Evolutionary conservation across 1,140 invertebrate species (phyloP), one percentile per base, ranked within the genome.

Genomic region (Macrotrachela quadricornifera): DNA sequence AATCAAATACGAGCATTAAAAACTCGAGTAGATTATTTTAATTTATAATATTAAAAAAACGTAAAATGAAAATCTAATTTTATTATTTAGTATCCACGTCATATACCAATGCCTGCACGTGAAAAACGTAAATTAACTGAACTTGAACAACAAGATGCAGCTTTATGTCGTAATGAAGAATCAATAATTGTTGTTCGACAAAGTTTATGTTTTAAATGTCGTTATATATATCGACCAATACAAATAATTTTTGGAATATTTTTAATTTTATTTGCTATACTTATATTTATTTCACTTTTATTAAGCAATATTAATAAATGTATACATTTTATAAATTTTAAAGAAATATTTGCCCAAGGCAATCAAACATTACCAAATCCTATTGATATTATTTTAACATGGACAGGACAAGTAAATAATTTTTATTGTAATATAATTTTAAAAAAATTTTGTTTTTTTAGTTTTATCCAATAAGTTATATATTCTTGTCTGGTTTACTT

Each of bases 401-500:
- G 64, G 51, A 58, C 63, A 50, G 67, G 72, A 55, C 59, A 64
- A 59, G 68, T 69, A 58, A 56, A 45, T 54, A 12, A 15, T 12
- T n/a, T 4, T 4, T 30, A 30, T 30, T 4, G 2, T 8, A 8
- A 30, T 30, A 30, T 4, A 30, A 4, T 30, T 4, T 8, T 8
- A 38, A 18, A 16, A 15, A 42, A 49, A 55, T 51, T 51, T 41
- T 46, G 21, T 54, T 51, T 43, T 39, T 42, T 2, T 57, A 70
- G 67, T 62, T 65, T 42, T 73, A 72, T 51, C 71, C 71, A 3
- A 49, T 73, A 50, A 71, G 72, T 59, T 73, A 72, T 56, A 63
- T 73, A 36, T 47, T 72, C 36, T 69, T 71, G 57, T 53, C 62
- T 10, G 57, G 57, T 13, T 58, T 72, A 9, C 61, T 70, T 36